Base-by-base conservation (phyloP, 2,113 vertebrate species). In the Leuciscus idus region DNA sequence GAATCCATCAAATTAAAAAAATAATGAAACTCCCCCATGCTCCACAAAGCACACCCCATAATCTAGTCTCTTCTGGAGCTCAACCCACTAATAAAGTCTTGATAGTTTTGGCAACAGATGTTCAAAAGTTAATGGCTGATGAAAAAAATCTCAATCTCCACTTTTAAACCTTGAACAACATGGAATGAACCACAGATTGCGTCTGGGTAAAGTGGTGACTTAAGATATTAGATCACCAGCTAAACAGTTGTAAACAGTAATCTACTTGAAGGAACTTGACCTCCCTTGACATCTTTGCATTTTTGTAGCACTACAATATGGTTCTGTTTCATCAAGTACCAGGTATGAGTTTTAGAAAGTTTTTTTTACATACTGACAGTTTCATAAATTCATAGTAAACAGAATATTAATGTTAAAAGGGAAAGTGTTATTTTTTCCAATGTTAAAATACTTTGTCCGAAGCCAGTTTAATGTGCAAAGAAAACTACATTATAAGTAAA, bases 71-170 rank as follows among this genome's bases (percentile, higher is more conserved):
- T 84, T 28, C 84, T 90, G 72, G 84, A 90, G 84, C 19, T 26
- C 84, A 64, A 23, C 55, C 80, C n/a, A 83, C 84, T 88, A 88
- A 94, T 92, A 89, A 93, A 89, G 90, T 88, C 89, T 46, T 81
- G 84, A 89, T 88, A 73, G 90, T 92, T 92, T 89, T 91, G 92
- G 91, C 92, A 94, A 93, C 91, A 91, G 89, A 90, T 50, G 21
- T 64, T 86, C 90, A 90, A 86, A 87, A 33, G 88, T 88, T 89
- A 89, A 87, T 86, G 86, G 87, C 79, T 82, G 55, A 87, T 75
- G 84, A 81, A 85, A 28, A 46, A 64, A 72, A 61, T 68, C 75
- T 46, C 19, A 89, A 90, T 92, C 92, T 92, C 91, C 91, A 88
- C 91, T 90, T 89, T 59, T 85, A 83, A 77, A 12, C 87, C 10